Conservation (phyloP, 2,113 vertebrate genomes). For the Ameiurus melas region DNA sequence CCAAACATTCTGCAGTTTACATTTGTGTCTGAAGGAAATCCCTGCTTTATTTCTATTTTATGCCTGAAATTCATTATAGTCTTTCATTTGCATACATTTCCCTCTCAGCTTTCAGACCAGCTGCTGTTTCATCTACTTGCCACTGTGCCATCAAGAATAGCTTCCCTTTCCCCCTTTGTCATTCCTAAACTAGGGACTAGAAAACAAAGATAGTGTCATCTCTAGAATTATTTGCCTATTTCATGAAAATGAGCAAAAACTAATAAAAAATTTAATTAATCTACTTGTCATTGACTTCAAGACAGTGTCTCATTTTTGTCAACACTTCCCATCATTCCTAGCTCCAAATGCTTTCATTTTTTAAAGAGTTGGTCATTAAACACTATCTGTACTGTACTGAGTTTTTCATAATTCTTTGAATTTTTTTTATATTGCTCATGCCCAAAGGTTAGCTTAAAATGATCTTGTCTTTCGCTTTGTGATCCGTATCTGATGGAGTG, state of each 20-base stretch:
- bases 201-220: background rate
- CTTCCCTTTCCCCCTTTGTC: background rate
- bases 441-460: background rate
- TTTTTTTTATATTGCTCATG: background rate
- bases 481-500: background rate
- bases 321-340: background rate
- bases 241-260: background rate
- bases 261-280: background rate
- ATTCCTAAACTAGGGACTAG: background rate
- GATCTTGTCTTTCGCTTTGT: background rate
- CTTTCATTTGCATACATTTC: conserved; percentile 45
- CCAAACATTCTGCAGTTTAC: conserved; percentile 11
- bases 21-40: conserved; percentile 22
- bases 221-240: background rate
- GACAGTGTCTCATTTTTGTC: background rate
- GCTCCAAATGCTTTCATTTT: background rate
- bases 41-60: conserved; percentile 32
- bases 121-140: conserved; percentile 30
- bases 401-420: background rate
- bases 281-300: background rate
- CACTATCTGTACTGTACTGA: background rate
- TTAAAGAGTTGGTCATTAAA: background rate
- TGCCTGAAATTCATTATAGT: conserved; percentile 41
- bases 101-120: conserved; percentile 33
- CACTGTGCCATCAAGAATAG: background rate